Evolutionary conservation across 2,113 vertebrate species (phyloP).

Genomic region (Cygnus atratus): DNA sequence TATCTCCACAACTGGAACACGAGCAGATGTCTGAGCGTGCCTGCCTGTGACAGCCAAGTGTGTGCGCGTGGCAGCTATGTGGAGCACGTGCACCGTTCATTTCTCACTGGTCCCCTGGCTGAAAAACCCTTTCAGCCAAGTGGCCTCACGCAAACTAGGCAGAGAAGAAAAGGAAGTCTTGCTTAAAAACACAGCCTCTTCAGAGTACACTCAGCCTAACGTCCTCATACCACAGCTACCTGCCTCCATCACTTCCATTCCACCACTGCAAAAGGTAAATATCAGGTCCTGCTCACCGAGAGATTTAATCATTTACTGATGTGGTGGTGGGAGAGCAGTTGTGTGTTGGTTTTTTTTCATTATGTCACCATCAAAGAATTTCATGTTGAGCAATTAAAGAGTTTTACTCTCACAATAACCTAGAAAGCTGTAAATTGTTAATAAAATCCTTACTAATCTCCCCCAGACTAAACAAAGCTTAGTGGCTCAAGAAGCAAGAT

Average conservation of each 20-base stretch:
- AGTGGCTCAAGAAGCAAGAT: neutral
- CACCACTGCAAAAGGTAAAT: neutral
- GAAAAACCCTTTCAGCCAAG: neutral
- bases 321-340: neutral
- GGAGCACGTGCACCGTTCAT: neutral
- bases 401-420: constrained; percentile 25
- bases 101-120: neutral
- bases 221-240: neutral
- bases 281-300: neutral
- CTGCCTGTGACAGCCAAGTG: too few species aligned
- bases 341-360: neutral
- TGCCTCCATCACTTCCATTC: neutral
- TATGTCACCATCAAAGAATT: constrained; percentile 30
- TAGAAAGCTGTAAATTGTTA: constrained; percentile 31
- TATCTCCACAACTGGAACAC: neutral
- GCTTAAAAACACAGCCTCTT: neutral
- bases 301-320: constrained; percentile 32
- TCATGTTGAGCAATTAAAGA: constrained; percentile 21
- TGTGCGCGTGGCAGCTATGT: neutral
- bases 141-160: neutral
- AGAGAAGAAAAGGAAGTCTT: neutral
- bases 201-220: neutral
- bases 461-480: constrained; percentile 35
- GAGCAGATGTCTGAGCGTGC: neutral
- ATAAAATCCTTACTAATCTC: constrained; percentile 43